Percentiles rank a stretch among this genome's conserved stretches.
phyloP scores from a whole-genome alignment of 2,888 invertebrate species.

The Aethes cnicana region DNA sequence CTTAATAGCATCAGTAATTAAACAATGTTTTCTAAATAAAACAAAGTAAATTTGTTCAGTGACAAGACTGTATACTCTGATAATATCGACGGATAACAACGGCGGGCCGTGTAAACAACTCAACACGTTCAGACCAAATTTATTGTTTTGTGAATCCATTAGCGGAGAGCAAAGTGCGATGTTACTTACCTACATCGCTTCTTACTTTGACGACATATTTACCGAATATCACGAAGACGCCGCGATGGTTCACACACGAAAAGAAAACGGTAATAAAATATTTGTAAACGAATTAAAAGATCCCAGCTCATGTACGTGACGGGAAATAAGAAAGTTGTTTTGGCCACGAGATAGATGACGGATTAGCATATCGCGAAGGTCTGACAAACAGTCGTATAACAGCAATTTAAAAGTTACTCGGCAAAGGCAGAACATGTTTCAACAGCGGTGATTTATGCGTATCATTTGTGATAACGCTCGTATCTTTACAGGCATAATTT shows the following conservation, averaged over 20 bases:
- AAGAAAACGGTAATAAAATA: conserved; percentile 33
- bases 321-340: conserved; percentile 51
- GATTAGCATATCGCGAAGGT: conserved; percentile 57
- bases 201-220: conserved; percentile 43
- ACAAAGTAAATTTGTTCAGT: conserved; percentile 66
- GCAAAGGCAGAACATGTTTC: conserved; percentile 40
- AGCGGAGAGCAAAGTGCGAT: conserved; percentile 33
- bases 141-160: conserved; percentile 59
- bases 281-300: conserved; percentile 39
- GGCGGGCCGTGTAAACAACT: conserved; percentile 56
- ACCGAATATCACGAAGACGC: conserved; percentile 16
- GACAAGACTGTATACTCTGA: conserved; percentile 66
- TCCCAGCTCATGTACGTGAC: conserved; percentile 33
- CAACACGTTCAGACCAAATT: conserved; percentile 69
- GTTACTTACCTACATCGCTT: conserved; percentile 36
- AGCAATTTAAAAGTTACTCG: conserved; percentile 31
- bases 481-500: conserved; percentile 30
- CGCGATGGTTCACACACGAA: conserved; percentile 32
- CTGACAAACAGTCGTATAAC: conserved; percentile 49
- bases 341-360: conserved; percentile 59
- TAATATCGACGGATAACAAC: conserved; percentile 70
- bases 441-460: conserved; percentile 40
- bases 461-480: conserved; percentile 29
- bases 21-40: conserved; percentile 71
- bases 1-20: conserved; percentile 66